phyloP scores from a whole-genome alignment of 1,140 invertebrate species.

The Drosophila persimilis region DNA sequence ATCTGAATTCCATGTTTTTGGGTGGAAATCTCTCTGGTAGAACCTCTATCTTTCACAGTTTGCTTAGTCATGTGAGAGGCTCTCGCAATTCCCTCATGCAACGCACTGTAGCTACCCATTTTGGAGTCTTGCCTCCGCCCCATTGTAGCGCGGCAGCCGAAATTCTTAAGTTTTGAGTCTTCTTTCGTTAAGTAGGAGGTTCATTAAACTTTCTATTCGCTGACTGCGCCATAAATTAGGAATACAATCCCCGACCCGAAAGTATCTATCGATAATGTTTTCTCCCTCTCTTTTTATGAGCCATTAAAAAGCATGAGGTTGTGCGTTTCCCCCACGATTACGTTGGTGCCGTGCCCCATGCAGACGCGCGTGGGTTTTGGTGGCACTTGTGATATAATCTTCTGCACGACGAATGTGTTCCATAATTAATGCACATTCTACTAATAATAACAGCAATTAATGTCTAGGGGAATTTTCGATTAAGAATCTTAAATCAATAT shows the following conservation, averaged over 20 bases:
- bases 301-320: slow-evolving; percentile 69
- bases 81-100: slow-evolving; percentile 4
- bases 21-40: background rate
- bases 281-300: slow-evolving; percentile 14
- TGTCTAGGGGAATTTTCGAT: slow-evolving; percentile 43
- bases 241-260: slow-evolving; percentile 25
- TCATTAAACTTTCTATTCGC: slow-evolving; percentile 59
- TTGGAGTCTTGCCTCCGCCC: slow-evolving; percentile 13
- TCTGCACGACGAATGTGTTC: background rate
- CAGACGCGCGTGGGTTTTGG: too few relatives aligned
- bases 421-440: slow-evolving; percentile 70
- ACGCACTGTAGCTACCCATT: background rate
- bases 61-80: slow-evolving; percentile 4
- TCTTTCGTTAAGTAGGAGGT: slow-evolving; percentile 50
- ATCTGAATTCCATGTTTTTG: background rate
- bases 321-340: slow-evolving; percentile 30
- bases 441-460: slow-evolving; percentile 76
- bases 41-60: slow-evolving; percentile 4
- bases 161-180: slow-evolving; percentile 28
- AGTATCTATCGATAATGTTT: slow-evolving; percentile 39
- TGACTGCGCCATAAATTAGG: slow-evolving; percentile 58
- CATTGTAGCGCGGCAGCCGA: slow-evolving; percentile 14
- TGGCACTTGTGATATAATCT: slow-evolving; percentile 65
- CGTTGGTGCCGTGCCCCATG: too few relatives aligned
- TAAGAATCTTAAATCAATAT: slow-evolving; percentile 62